Evolutionary conservation across 2,888 invertebrate genomes (phyloP), one percentile per base, ranked within the genome.

Genomic region (Amaurobius ferox): DNA sequence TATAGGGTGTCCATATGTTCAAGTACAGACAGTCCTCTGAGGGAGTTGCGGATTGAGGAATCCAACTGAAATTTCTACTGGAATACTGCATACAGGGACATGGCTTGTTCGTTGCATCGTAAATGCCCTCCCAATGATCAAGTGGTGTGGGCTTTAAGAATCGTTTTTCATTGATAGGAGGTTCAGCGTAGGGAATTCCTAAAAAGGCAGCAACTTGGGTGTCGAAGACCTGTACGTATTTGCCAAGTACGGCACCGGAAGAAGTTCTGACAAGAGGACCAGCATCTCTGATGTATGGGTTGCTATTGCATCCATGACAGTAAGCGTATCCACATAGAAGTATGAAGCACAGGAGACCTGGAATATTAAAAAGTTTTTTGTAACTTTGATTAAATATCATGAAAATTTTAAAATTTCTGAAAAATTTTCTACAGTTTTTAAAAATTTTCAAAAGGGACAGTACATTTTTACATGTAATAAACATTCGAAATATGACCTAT

Each of bases 11-110:
- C 48, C 95, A 94, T 0, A 97, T 93, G 90, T 97, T 96, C 9
- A 97, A 91, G n/a, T 95, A 95, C 48, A 97, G 92, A 89, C 97
- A 97, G 90, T 97, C 95, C 91, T 97, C 97, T 2, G 87, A 89
- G 1, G 73, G 79, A 16, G 39, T 26, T 6, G 67, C 62, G 13
- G 32, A 26, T 16, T 64, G 30, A 1, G 76, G 39, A 1, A 77
- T 16, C 73, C 86, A 86, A 26, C 26, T 23, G 28, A 35, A 73
- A 35, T 79, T 61, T 19, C 44, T n/a, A 26, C 26, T 39, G 0
- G 70, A 71, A 28, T 68, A 73, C 44, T 88, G 88, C 39, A 86
- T 72, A 28, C 88, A 88, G 11, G 85, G 74, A 2, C 62, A 26
- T 0, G 87, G 79, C 48, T 78, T 77, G 16, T 39, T 26, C 0